Evolutionary conservation across 2,797 vertebrate genomes (phyloP).

Genomic region (Rhinoraja longicauda): DNA sequence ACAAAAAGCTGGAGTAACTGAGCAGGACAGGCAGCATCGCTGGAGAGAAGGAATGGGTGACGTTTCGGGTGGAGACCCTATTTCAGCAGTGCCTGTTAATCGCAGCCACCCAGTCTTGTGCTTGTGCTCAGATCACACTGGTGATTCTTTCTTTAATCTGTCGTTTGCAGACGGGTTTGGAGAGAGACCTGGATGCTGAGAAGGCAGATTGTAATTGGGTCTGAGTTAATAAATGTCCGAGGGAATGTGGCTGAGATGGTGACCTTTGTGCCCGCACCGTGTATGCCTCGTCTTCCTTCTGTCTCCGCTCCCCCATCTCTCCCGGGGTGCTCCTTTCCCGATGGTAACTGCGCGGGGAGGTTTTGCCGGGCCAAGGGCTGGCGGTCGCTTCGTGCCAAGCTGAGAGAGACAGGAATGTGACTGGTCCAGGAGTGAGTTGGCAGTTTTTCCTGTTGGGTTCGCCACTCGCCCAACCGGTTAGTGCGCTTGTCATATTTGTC

Average conservation of each 20-base stretch:
- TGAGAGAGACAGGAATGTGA: not conserved
- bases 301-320: slow-evolving; percentile 54
- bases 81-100: not conserved
- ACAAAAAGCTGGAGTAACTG: no score
- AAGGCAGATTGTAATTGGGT: slow-evolving; percentile 51
- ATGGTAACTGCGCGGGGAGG: slow-evolving; percentile 58
- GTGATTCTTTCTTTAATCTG: not conserved
- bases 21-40: no score
- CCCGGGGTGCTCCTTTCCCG: slow-evolving; percentile 48
- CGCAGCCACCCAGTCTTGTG: not conserved
- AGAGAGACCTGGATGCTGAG: not conserved
- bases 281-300: slow-evolving; percentile 42
- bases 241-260: slow-evolving; percentile 39
- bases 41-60: no score
- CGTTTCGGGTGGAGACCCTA: no score
- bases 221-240: slow-evolving; percentile 49
- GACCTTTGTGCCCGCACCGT: slow-evolving; percentile 40
- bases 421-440: no score
- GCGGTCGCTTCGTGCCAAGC: slow-evolving; percentile 43
- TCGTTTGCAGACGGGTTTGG: not conserved
- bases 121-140: not conserved
- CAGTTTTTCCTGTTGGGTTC: no score
- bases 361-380: slow-evolving; percentile 48
- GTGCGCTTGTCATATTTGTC: no score
- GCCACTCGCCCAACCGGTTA: no score